Evolutionary conservation across 2,888 invertebrate genomes (phyloP).

Genomic region (Lasioglossum leucozonium): DNA sequence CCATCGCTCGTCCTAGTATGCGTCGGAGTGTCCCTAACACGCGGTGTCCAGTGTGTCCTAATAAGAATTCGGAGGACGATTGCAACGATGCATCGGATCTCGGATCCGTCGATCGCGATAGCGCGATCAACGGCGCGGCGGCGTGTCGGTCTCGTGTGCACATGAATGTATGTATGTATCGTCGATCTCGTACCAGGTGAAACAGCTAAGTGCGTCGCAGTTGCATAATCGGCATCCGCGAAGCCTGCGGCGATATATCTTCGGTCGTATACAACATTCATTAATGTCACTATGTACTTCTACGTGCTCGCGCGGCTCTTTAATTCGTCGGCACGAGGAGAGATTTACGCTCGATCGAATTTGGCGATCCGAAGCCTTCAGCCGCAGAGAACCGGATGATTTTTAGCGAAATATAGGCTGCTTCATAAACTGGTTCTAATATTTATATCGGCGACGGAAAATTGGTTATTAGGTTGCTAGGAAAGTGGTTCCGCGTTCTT

Average conservation of each 20-base stretch:
- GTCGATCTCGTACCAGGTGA: slow-evolving; percentile 53
- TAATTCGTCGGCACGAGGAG: slow-evolving; percentile 22
- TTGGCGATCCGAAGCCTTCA: slow-evolving; percentile 3
- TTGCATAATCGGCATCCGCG: slow-evolving; percentile 57
- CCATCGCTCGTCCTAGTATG: too few relatives aligned
- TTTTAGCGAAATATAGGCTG: neutral
- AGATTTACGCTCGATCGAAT: slow-evolving; percentile 46
- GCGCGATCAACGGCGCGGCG: neutral
- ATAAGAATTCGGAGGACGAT: neutral
- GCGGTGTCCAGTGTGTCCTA: too few relatives aligned
- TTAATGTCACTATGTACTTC: slow-evolving; percentile 59
- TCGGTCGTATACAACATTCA: slow-evolving; percentile 66
- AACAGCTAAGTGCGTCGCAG: slow-evolving; percentile 46
- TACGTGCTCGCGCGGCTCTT: slow-evolving; percentile 15
- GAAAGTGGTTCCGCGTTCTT: neutral
- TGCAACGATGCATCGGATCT: slow-evolving; percentile 21
- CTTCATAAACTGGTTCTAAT: neutral
- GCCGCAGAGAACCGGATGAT: neutral
- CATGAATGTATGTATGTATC: too few relatives aligned
- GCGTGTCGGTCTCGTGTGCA: slow-evolving; percentile 23
- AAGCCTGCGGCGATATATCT: slow-evolving; percentile 54
- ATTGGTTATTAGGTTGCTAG: neutral
- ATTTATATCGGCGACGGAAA: neutral
- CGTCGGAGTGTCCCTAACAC: too few relatives aligned
- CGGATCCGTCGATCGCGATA: slow-evolving; percentile 34